Conservation (phyloP, 2,888 invertebrate species). For the Tineola bisselliella region DNA sequence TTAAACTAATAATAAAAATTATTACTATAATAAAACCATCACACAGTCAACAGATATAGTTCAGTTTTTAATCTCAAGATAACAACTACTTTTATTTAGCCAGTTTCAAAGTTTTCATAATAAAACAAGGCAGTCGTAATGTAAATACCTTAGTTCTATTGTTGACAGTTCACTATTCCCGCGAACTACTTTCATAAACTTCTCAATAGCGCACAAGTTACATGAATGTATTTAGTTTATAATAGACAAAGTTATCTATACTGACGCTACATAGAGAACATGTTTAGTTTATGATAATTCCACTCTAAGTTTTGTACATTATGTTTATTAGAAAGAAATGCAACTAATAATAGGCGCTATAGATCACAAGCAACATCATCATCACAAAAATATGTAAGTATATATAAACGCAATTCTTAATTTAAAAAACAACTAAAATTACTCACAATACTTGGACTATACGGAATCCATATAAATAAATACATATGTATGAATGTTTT, state of each 20-base stretch:
- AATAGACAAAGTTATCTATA: not conserved
- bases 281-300: not conserved
- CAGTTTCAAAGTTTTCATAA: conserved; percentile 3
- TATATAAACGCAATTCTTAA: no score
- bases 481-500: no score
- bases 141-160: conserved; percentile 1
- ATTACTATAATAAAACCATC: not conserved
- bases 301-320: not conserved
- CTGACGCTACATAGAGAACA: not conserved
- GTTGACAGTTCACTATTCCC: not conserved
- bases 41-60: not conserved
- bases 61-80: not conserved
- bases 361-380: no score
- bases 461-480: no score
- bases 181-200: not conserved
- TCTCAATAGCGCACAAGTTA: not conserved
- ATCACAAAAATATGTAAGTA: no score
- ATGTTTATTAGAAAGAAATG: no score
- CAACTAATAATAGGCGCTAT: no score
- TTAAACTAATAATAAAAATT: not conserved
- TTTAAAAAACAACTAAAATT: no score
- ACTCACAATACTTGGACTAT: no score
- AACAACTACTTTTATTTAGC: not conserved
- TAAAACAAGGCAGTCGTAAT: conserved; percentile 7
- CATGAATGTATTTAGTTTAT: not conserved